These are phyloP conservation scores for Raja brachyura DNA, from an alignment of 2,113 vertebrate genomes.

Conservation along the genomic window DNA sequence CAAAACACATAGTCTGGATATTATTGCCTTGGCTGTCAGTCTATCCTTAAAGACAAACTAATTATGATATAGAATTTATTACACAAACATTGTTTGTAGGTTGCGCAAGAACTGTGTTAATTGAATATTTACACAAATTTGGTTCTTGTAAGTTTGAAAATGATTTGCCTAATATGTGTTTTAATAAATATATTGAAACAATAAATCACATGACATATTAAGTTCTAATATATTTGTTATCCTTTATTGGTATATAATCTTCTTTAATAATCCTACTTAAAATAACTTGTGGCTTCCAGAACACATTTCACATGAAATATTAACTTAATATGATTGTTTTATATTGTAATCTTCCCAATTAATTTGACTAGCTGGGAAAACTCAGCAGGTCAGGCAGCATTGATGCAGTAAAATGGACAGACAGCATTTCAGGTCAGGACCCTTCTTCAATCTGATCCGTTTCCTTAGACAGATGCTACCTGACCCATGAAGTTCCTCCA, in stretches of 20 bases:
- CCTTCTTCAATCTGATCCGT: too few species aligned
- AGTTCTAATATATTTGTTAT: neutral
- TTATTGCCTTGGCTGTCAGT: neutral
- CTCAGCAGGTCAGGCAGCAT: too few species aligned
- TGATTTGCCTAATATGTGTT: neutral
- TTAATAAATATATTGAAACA: neutral
- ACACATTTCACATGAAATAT: neutral
- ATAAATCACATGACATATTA: neutral
- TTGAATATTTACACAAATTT: neutral
- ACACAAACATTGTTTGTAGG: too few species aligned
- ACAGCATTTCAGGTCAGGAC: too few species aligned
- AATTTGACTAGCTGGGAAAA: too few species aligned
- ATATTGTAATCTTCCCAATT: too few species aligned
- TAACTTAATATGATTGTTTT: neutral
- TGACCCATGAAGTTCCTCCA: too few species aligned
- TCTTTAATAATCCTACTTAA: neutral
- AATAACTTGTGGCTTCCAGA: neutral
- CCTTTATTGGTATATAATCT: too few species aligned
- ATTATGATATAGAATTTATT: neutral
- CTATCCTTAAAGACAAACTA: neutral
- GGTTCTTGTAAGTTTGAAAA: neutral
- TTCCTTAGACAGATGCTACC: too few species aligned
- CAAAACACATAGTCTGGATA: neutral
- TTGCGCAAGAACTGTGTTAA: neutral
- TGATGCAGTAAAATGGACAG: too few species aligned